phyloP scores from a whole-genome alignment of 2,113 vertebrate species.

The Theristicus caerulescens region DNA sequence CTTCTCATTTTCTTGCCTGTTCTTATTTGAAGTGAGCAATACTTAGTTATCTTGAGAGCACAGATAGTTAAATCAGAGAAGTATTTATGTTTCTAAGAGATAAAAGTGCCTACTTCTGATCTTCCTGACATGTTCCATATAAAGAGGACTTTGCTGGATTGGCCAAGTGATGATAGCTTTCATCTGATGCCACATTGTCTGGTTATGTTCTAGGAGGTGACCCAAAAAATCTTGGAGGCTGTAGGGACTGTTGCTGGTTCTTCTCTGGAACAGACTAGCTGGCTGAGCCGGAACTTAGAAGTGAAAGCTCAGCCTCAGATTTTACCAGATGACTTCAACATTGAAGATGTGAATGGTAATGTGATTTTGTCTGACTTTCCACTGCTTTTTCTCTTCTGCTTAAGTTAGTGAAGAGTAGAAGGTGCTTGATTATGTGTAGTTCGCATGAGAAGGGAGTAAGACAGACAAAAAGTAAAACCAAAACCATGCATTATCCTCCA shows the following conservation, averaged over 20 bases:
- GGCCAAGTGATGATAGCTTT: neutral
- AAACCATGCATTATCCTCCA: neutral
- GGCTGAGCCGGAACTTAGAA: constrained; percentile 95
- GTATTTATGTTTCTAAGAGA: neutral
- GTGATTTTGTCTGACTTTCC: neutral
- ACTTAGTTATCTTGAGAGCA: neutral
- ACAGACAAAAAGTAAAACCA: neutral
- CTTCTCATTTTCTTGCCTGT: neutral
- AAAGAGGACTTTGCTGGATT: neutral
- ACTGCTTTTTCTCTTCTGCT: neutral
- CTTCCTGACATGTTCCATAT: neutral
- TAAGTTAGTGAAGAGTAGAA: neutral
- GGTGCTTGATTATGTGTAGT: neutral
- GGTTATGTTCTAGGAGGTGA: constrained; percentile 83
- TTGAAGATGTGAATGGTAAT: constrained; percentile 81
- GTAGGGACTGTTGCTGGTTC: constrained; percentile 92
- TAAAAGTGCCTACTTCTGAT: neutral
- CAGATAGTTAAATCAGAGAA: neutral
- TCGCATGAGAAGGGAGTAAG: neutral
- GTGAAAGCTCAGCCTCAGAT: constrained; percentile 96
- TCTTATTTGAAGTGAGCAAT: neutral
- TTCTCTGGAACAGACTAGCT: constrained; percentile 96
- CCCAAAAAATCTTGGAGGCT: constrained; percentile 91
- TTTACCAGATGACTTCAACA: constrained; percentile 79
- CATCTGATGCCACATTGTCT: neutral